Evolutionary conservation across 92 coral and sea anemone species (phyloP).

Genomic region (Anthopleura xanthogrammica): DNA sequence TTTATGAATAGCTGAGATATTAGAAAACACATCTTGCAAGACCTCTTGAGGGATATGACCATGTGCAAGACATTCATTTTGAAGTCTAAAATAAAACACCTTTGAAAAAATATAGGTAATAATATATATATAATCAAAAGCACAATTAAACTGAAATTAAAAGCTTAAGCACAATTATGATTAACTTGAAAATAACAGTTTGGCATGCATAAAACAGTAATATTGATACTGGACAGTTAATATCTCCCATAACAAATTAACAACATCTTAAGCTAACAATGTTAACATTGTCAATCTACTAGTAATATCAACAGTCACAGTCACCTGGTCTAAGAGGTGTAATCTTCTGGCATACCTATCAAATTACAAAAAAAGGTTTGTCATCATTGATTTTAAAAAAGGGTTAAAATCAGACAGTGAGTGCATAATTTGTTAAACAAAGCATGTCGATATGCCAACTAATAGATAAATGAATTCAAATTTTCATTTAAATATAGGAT

Average conservation of each 20-base stretch:
- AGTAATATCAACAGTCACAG: too few species aligned
- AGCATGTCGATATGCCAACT: too few species aligned
- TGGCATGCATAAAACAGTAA: not conserved
- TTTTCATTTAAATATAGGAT: not conserved
- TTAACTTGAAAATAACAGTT: not conserved
- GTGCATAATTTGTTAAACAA: too few species aligned
- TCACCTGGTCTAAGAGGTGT: slow-evolving; percentile 82
- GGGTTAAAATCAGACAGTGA: too few species aligned
- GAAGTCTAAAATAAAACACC: slow-evolving; percentile 78
- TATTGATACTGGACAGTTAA: too few species aligned
- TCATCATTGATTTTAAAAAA: not conserved
- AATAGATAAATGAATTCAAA: not conserved
- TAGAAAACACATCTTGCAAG: slow-evolving; percentile 77
- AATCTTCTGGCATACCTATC: slow-evolving; percentile 80
- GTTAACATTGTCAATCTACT: too few species aligned
- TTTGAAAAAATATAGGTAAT: slow-evolving; percentile 9
- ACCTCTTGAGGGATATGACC: slow-evolving; percentile 74
- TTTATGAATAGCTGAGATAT: slow-evolving; percentile 81
- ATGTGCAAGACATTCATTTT: slow-evolving; percentile 75
- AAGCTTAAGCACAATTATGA: not conserved
- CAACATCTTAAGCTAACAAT: too few species aligned
- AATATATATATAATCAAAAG: not conserved
- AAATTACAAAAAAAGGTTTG: slow-evolving; percentile 1
- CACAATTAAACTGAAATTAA: not conserved
- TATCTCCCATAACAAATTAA: too few species aligned